Base-by-base conservation (phyloP, 2,888 invertebrate species). In the Hesperia comma region DNA sequence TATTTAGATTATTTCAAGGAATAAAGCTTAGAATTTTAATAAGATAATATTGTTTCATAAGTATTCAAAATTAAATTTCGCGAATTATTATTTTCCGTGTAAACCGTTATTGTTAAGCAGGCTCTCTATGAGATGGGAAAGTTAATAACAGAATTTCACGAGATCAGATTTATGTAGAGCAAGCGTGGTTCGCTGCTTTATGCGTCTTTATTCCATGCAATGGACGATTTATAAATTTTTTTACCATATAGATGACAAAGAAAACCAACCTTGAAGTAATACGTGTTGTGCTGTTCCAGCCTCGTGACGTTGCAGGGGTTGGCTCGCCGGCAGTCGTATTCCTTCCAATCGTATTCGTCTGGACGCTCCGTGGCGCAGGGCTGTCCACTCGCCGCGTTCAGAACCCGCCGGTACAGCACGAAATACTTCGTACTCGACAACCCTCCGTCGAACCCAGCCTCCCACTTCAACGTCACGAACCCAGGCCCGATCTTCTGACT, bases 381-480 rank as follows among this genome's bases (percentile, higher is more conserved):
- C 54, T 83, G 83, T 6, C 80, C 80, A 43, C 77, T 79, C 2
- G 77, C 85, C 1, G 94, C 86, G 70, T 93, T 93, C 73, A 94
- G 95, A 2, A 95, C 95, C 33, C 96, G 94, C 54, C 95, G 95
- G 82, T 97, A 97, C 40, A 95, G 95, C n/a, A 97, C 96, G 78
- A 97, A 97, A 87, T 97, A 97, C 80, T 97, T 97, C 0, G 98
- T 98, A 77, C 96, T 97, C 57, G 95, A 94, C 63, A 97, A 88
- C 0, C 98, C 98, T 0, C 98, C 98, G 83, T 98, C 97, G 82
- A 98, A 98, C 0, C 98, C 98, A 0, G 97, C 95, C 78, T 97
- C 96, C 98, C 98, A 98, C 68, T 94, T 94, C 19, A 98, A 89
- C 0, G 96, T 95, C 0, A 98, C 96, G 78, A 94, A 96, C 66